Percentiles rank a stretch among this genome's conserved stretches.
Evolutionary conservation across 35 echinoderm and acorn worm species (phyloP).

Genomic region (Acanthaster planci): DNA sequence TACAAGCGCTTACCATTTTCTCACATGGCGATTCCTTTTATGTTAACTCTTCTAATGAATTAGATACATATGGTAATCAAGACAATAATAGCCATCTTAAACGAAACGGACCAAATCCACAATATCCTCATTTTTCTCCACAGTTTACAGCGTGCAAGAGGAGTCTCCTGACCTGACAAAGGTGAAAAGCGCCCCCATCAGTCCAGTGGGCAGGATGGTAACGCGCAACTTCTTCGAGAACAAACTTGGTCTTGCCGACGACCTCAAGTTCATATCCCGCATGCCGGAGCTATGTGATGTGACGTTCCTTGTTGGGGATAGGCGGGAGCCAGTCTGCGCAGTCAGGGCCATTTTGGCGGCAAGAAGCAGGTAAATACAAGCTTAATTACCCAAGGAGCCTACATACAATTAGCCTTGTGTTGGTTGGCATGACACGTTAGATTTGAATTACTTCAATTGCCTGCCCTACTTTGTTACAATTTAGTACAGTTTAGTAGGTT

Average conservation of each 20-base stretch:
- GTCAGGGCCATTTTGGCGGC: conserved; percentile 89
- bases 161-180: not conserved
- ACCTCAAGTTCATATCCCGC: conserved; percentile 81
- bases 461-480: no score
- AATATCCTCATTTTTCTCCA: not conserved
- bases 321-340: conserved; percentile 84
- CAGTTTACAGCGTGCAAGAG: conserved; percentile 16
- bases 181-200: conserved; percentile 13
- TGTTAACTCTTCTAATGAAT: no score
- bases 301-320: conserved; percentile 89
- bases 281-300: conserved; percentile 99
- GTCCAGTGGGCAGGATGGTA: not conserved
- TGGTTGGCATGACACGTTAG: no score
- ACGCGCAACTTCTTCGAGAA: conserved; percentile 74
- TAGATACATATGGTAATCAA: no score
- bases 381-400: no score
- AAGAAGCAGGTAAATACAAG: conserved; percentile 75
- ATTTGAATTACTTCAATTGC: no score
- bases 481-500: no score
- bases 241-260: conserved; percentile 92
- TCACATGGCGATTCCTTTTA: no score
- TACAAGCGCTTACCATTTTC: no score
- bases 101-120: no score
- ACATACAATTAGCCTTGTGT: no score
- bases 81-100: no score